Conservation (phyloP, 1,140 invertebrate genomes). For the Oryctes rhinoceros region DNA sequence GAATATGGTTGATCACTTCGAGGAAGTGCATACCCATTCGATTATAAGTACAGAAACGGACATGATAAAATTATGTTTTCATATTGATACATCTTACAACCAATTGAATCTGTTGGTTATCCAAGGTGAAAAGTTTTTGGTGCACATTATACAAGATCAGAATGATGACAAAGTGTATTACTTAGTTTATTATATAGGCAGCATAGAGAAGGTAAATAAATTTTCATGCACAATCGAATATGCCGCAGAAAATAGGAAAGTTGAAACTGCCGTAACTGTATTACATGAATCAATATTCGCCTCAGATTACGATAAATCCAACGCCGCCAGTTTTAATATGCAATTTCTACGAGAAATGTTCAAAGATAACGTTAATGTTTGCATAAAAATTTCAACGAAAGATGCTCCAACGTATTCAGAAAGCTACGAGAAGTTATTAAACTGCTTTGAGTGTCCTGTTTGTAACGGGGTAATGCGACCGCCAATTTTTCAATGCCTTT, state of each 20-base stretch:
- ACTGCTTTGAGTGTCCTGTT: constrained; percentile 62
- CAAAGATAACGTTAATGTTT: neutral
- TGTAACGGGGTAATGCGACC: constrained; percentile 81
- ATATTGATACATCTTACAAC: constrained; percentile 14
- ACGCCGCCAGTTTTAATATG: neutral
- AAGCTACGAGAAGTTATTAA: constrained; percentile 35
- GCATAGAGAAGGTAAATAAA: neutral
- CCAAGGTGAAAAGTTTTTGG: constrained; percentile 37
- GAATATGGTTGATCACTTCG: constrained; percentile 3
- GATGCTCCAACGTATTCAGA: neutral
- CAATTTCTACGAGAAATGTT: neutral
- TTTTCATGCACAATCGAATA: constrained; percentile 33
- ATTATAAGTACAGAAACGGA: neutral
- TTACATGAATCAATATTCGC: neutral
- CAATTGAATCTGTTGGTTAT: constrained; percentile 27
- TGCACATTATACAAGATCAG: constrained; percentile 16
- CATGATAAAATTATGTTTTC: neutral
- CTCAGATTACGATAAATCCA: neutral
- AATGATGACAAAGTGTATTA: neutral
- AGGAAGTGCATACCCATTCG: neutral
- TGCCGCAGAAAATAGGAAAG: neutral
- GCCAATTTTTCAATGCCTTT: constrained; percentile 79
- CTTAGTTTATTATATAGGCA: constrained; percentile 35
- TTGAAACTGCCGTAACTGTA: neutral
- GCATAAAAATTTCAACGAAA: neutral